Evolutionary conservation across 1,140 invertebrate species (phyloP), one percentile per base, ranked within the genome.

Genomic region (honey bee (Apis mellifera)): DNA sequence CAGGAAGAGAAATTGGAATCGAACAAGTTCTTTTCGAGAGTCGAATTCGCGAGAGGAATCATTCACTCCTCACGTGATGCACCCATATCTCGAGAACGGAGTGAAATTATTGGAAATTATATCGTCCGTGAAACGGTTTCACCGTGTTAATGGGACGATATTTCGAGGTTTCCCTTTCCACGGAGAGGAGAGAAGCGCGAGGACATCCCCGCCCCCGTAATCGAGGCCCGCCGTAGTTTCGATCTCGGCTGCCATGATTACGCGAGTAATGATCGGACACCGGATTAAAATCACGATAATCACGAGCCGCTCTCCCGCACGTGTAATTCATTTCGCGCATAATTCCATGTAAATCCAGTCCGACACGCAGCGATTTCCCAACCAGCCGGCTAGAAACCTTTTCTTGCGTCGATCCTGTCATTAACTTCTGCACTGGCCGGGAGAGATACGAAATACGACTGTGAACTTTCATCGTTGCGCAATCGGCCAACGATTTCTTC

Each of bases 171-270:
- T 82, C 73, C 55, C 74, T 82, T 82, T 78, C 80, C 64, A 55
- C 42, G n/a, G 19, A 42, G 32, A 42, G 5, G 17, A 66, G 42
- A 57, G 12, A 19, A 21, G 15, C 26, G 11, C 64, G 17, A 21
- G 70, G 48, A 57, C 26, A 70, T 48, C 65, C 13, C 12, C 13
- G 23, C 66, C 64, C 72, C 78, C 85, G 86, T 87, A 89, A 90
- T 90, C 89, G 88, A 76, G 80, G 86, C 85, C 82, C 55, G 68
- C 78, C 32, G 32, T 81, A 86, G 83, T 89, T 89, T 89, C 88
- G 84, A 84, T 69, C 66, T 54, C 60, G 83, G 62, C 66, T 54
- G 23, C 60, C 74, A 78, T 32, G 32, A 32, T 84, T 78, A 81
- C 50, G 81, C 87, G 82, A 80, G 84, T 87, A 89, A 86, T 65